Base-by-base conservation (phyloP, 2,113 vertebrate species). In the Oplegnathus fasciatus region DNA sequence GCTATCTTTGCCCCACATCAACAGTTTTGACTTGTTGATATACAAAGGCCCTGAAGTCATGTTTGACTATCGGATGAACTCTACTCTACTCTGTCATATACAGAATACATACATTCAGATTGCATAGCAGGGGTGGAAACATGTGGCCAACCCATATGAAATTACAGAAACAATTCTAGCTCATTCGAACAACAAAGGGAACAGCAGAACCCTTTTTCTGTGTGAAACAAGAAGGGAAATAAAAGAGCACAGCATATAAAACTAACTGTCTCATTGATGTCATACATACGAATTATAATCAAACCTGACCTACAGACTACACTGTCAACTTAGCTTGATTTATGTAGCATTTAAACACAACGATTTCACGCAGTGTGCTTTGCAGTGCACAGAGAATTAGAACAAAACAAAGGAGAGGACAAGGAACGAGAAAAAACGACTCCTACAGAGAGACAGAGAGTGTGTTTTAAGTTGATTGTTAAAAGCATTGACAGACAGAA, bases 61-160 rank as follows among this genome's bases (percentile, higher is more conserved):
- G 70, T n/a, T 40, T 5, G 18, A 28, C 76, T 52, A 20, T 52
- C 2, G 22, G 28, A 30, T 80, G 26, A 75, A 75, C 83, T 52
- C 40, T 28, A 11, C 42, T 18, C 24, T 67, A 5, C 32, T 65
- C 22, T 6, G 2, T 75, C 1, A 6, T 62, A n/a, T 50, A 48
- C 20, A 48, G 4, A 20, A 26, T 57, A 50, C 18, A 52, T 69
- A 26, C 18, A 48, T 78, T 24, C 22, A 70, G 40, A 28, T 32
- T 28, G 24, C 6, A n/a, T 13, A 78, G 34, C 4, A 52, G 6
- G 8, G 30, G 6, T 26, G 60, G 24, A 24, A 14, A 37, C 71
- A 80, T 75, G 73, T 75, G 83, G 75, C 20, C 42, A n/a, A 58
- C 42, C 40, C 28, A 34, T 68, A 10, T 11, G 37, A n/a, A 80